Evolutionary conservation across 2,888 invertebrate species (phyloP), one percentile per base, ranked within the genome.

Genomic region (Idaea straminata): DNA sequence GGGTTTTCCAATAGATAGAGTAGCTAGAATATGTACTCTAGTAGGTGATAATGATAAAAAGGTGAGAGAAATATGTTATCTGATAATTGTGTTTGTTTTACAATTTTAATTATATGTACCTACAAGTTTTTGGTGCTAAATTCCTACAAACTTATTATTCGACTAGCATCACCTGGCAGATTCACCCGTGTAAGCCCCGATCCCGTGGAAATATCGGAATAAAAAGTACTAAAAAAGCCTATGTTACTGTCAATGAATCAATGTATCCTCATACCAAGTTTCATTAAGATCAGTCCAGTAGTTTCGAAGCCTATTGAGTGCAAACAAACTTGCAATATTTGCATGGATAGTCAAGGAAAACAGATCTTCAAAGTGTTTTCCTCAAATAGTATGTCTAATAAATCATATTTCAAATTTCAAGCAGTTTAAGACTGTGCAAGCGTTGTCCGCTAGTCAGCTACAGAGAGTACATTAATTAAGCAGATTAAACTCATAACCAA

Each of bases 1-100:
- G 98, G 98, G 98, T 0, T 98, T 98, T 83, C 96, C 97, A 0
- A 83, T 96, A 63, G 94, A 96, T 66, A 94, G 97, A 84, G 97
- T 97, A 16, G 95, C 96, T 5, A 94, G 97, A 76, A 96, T 97
- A n/a, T 96, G 96, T 74, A 94, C 95, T 74, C 92, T 95, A 62
- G 92, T 97, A 72, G 97, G 98, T 66, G 88, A 94, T 93, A 83
- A 97, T 92, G 96, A 98, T 87, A 98, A 97, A 88, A 97, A 96
- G 95, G 97, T 97, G 85, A 87, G 83, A 65, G 61, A 61, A 13
- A 35, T 63, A 60, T 7, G 63, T 60, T 60, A 25, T 7, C 59
- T 59, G 59, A 59, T 59, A 59, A 59, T 59, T 25, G 4, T 34
- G 59, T 34, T 25, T 25, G 34, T 34, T 34, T 58, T 58, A 58